A percentile compares a stretch with the other conserved stretches of the same genome.
These are phyloP conservation scores for Arctia plantaginis DNA, from an alignment of 2,888 invertebrate species.

Conservation along the genomic window DNA sequence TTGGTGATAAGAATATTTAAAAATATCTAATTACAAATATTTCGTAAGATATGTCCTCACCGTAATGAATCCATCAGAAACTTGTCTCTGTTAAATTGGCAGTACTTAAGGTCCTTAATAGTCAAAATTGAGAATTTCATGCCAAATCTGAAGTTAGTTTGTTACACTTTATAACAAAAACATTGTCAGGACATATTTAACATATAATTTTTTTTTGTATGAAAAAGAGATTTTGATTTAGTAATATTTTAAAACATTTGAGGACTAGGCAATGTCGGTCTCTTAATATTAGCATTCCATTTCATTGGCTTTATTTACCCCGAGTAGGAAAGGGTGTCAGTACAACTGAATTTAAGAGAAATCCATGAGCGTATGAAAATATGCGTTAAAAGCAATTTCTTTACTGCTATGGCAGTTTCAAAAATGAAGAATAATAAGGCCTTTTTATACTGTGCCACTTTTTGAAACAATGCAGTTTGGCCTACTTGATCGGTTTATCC, in stretches of 20 bases:
- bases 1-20: neutral
- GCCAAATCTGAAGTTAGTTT: neutral
- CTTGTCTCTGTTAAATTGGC: neutral
- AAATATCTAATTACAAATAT: neutral
- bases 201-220: neutral
- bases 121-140: neutral
- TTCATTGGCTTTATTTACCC: neutral
- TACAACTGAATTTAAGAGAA: neutral
- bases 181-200: neutral
- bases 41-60: neutral
- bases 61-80: neutral
- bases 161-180: neutral
- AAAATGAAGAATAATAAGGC: neutral
- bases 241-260: neutral
- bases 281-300: neutral
- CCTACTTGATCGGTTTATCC: neutral
- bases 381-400: too few species aligned
- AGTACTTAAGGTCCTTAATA: too few species aligned
- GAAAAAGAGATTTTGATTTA: slow-evolving; percentile 8
- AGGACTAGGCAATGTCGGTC: slow-evolving; percentile 2
- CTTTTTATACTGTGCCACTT: neutral
- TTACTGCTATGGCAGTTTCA: too few species aligned
- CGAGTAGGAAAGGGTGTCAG: neutral
- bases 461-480: neutral
- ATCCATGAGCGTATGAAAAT: too few species aligned